Conservation (phyloP, 2,888 invertebrate species). For the Syrphus vitripennis region DNA sequence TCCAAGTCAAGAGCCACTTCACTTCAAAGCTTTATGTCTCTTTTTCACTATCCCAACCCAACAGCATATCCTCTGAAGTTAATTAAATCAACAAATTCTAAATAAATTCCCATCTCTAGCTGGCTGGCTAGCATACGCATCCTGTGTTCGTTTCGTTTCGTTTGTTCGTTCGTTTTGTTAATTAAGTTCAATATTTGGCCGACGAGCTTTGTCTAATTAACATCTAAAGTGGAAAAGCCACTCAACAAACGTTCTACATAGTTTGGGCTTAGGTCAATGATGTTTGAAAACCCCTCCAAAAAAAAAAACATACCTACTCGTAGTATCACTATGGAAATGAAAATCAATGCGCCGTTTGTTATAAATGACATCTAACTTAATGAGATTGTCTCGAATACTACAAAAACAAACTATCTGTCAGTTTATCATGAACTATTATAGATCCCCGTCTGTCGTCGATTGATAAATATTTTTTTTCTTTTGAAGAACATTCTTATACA, state of each 20-base stretch:
- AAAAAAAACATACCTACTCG: neutral
- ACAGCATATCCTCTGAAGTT: neutral
- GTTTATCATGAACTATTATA: neutral
- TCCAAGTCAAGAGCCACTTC: neutral
- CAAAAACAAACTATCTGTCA: neutral
- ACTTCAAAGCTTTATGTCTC: neutral
- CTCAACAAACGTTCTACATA: neutral
- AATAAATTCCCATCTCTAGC: constrained; percentile 22
- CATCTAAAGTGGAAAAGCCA: constrained; percentile 46
- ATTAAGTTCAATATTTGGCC: constrained; percentile 51
- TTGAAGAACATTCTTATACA: neutral
- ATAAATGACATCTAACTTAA: neutral
- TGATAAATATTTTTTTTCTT: constrained; percentile 1
- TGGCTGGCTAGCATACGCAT: neutral
- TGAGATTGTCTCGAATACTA: neutral
- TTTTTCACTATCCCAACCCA: neutral
- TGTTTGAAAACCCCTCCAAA: constrained; percentile 26
- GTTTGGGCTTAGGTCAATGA: neutral
- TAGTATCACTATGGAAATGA: neutral
- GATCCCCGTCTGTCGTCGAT: neutral
- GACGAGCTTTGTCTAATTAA: constrained; percentile 10
- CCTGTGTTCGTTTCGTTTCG: constrained; percentile 12
- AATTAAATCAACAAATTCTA: constrained; percentile 47
- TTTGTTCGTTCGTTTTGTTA: constrained; percentile 9
- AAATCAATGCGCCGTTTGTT: neutral